Conservation (phyloP, 2,888 invertebrate species). For the Spilosoma lubricipeda region DNA sequence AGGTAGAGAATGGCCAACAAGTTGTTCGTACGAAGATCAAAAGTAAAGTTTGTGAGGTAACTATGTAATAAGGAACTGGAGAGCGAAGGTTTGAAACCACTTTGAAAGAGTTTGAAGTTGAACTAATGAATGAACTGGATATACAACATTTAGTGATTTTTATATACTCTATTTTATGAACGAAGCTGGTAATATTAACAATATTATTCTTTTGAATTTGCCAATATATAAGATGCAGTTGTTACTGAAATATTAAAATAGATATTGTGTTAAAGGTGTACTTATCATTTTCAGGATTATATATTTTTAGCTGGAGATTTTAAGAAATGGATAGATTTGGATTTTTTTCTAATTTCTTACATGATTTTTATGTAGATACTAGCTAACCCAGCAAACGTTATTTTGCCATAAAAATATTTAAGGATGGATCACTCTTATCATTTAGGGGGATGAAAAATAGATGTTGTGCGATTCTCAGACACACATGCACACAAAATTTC, state of each 20-base stretch:
- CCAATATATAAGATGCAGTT: not conserved
- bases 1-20: conserved; percentile 47
- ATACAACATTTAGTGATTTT: too few relatives aligned
- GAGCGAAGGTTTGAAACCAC: conserved; percentile 35
- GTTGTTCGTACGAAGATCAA: conserved; percentile 52
- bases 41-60: conserved; percentile 50
- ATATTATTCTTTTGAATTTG: too few relatives aligned
- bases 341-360: not conserved
- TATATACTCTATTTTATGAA: too few relatives aligned
- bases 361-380: not conserved
- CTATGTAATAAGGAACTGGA: conserved; percentile 37
- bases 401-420: too few relatives aligned
- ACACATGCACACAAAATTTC: too few relatives aligned
- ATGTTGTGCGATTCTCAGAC: too few relatives aligned
- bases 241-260: not conserved
- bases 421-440: too few relatives aligned
- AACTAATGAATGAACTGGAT: conserved; percentile 8
- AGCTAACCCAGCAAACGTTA: too few relatives aligned
- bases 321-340: too few relatives aligned
- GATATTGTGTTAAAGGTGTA: not conserved
- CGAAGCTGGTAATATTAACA: too few relatives aligned
- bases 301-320: not conserved
- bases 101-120: not conserved
- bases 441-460: too few relatives aligned
- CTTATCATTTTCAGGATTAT: not conserved